Evolutionary conservation across 2,113 vertebrate genomes (phyloP).

Genomic region (Myiopsitta monachus): DNA sequence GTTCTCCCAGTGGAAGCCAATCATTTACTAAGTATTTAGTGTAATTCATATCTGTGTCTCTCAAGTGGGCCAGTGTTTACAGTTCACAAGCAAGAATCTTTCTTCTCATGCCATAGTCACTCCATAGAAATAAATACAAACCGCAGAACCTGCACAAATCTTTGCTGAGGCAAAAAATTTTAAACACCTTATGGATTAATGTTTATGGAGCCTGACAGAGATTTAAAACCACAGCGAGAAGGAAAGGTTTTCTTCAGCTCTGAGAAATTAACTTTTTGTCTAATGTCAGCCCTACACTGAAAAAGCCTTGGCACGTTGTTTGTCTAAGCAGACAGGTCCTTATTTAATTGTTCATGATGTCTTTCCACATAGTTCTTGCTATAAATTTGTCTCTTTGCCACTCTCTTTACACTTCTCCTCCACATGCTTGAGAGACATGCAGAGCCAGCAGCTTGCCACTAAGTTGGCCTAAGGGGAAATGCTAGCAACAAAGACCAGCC

Average conservation of each 20-base stretch:
- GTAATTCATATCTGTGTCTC: slow-evolving; percentile 22
- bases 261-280: slow-evolving; percentile 12
- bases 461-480: not conserved
- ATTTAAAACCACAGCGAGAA: slow-evolving; percentile 39
- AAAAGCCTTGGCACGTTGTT: slow-evolving; percentile 28
- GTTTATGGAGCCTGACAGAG: slow-evolving; percentile 49
- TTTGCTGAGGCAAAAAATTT: slow-evolving; percentile 17
- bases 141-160: slow-evolving; percentile 24
- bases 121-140: slow-evolving; percentile 32
- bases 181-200: slow-evolving; percentile 39
- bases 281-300: not conserved
- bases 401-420: not conserved
- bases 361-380: slow-evolving; percentile 5
- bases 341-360: not conserved
- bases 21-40: slow-evolving; percentile 55
- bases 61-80: slow-evolving; percentile 8
- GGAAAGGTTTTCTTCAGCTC: slow-evolving; percentile 28
- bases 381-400: slow-evolving; percentile 24
- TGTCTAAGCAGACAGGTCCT: slow-evolving; percentile 26
- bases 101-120: not conserved
- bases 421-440: not conserved
- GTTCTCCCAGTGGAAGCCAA: slow-evolving; percentile 38
- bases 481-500: not conserved
- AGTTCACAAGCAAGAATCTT: slow-evolving; percentile 16
- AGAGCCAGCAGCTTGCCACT: slow-evolving; percentile 6